Conservation (phyloP, 1,140 invertebrate species). For the Cecropterus lyciades region DNA sequence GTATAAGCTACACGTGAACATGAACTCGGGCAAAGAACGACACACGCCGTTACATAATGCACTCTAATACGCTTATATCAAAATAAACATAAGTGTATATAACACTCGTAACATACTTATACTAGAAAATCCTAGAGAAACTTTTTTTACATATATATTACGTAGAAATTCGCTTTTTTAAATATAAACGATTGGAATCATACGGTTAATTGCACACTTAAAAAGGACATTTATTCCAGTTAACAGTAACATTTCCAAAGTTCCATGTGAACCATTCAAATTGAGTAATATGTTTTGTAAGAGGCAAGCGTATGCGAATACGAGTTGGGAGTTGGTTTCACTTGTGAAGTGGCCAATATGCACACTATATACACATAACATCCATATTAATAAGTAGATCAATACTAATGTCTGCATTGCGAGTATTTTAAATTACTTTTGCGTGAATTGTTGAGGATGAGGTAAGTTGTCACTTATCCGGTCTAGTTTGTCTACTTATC, state of each 20-base stretch:
- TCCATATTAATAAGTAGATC: not conserved
- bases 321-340: not conserved
- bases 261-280: constrained; percentile 17
- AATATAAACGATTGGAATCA: not conserved
- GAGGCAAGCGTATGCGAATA: constrained; percentile 2
- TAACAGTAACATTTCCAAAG: constrained; percentile 12
- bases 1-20: constrained; percentile 35
- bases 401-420: not conserved
- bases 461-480: too few species aligned
- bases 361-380: not conserved
- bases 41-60: constrained; percentile 35
- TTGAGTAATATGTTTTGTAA: constrained; percentile 19
- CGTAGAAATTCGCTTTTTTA: not conserved
- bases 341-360: not conserved
- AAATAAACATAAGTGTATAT: not conserved
- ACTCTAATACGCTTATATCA: constrained; percentile 4
- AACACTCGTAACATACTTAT: not conserved
- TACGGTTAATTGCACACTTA: not conserved
- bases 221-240: not conserved
- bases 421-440: too few species aligned
- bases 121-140: too few species aligned
- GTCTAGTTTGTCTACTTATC: too few species aligned
- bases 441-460: too few species aligned
- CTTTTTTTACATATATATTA: not conserved
- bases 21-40: constrained; percentile 33